Base-by-base conservation (phyloP, 2,888 invertebrate species). In the Mimas tiliae region DNA sequence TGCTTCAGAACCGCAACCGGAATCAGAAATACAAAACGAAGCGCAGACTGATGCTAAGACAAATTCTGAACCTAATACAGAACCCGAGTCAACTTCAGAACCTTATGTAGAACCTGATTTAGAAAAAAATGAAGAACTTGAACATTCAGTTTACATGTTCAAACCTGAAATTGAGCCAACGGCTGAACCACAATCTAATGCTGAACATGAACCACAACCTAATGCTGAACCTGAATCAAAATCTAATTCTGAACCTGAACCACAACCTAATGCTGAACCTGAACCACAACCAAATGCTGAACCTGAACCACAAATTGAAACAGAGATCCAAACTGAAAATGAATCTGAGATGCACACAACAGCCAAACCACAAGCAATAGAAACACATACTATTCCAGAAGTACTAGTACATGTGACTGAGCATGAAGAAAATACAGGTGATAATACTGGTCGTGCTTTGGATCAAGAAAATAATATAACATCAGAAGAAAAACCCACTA, bases 231-330 rank as follows among this genome's bases (percentile, higher is more conserved):
- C 7, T 38, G 38, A 38, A 38, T 79, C 87, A 64, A 58, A 16
- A 7, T 16, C 50, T 34, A 7, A 67, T 47, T 51, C 66, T 3
- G 69, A 71, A 67, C 65, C 7, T 38, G 38, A 38, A 38, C 79
- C 87, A 64, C 63, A 16, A 7, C 34, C 50, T 34, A 7, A 67
- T 47, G 55, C 65, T 3, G 69, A 70, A 67, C 65, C 7, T 38
- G 38, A 38, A 38, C 79, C 87, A 64, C 86, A 86, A 71, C 80
- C 87, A 42, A 85, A 68, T 62, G 50, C 71, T 21, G 78, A 85
- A 69, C 73, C 78, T 27, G 73, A 70, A 70, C 62, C 68, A 58
- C 86, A 52, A 65, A 55, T 47, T 16, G 55, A 65, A 55, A 47
- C 65, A 33, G 55, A 16, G 47, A 16, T 65, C 33, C 53, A 45